phyloP scores from a whole-genome alignment of 2,797 vertebrate genomes.

The Loris lydekkerianus region DNA sequence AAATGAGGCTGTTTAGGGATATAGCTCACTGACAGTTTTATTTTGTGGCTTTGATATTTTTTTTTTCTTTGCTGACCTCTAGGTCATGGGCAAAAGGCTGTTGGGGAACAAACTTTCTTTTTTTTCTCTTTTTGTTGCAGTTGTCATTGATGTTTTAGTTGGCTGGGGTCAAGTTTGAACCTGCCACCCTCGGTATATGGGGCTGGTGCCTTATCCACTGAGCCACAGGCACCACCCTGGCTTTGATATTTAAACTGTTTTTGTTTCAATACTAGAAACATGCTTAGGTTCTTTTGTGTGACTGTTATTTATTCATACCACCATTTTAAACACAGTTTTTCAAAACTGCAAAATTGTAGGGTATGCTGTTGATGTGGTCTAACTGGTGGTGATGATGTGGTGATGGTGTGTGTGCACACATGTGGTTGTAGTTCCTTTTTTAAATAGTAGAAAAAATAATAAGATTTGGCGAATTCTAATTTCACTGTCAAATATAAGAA shows the following conservation, averaged over 20 bases:
- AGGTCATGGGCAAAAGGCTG: too few species aligned
- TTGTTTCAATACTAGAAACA: constrained; percentile 44
- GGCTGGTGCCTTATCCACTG: too few species aligned
- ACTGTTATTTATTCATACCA: constrained; percentile 40
- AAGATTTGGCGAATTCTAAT: background rate
- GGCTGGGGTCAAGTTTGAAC: too few species aligned
- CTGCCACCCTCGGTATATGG: too few species aligned
- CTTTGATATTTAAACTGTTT: constrained; percentile 5
- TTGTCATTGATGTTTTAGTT: too few species aligned
- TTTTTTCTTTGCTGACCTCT: too few species aligned
- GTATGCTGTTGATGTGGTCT: background rate
- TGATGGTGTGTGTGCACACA: too few species aligned
- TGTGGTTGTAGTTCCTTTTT: background rate
- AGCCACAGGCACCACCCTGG: too few species aligned
- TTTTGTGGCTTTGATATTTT: background rate
- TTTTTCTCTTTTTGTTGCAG: too few species aligned
- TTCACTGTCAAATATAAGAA: constrained; percentile 6
- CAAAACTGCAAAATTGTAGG: background rate
- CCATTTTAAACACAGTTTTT: constrained; percentile 47
- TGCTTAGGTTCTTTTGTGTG: background rate
- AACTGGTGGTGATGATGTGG: background rate
- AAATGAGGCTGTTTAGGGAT: background rate
- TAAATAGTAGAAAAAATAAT: constrained; percentile 23
- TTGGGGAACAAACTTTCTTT: too few species aligned
- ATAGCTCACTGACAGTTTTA: background rate